Evolutionary conservation across 2,797 vertebrate species (phyloP).

Genomic region (Momotus momota): DNA sequence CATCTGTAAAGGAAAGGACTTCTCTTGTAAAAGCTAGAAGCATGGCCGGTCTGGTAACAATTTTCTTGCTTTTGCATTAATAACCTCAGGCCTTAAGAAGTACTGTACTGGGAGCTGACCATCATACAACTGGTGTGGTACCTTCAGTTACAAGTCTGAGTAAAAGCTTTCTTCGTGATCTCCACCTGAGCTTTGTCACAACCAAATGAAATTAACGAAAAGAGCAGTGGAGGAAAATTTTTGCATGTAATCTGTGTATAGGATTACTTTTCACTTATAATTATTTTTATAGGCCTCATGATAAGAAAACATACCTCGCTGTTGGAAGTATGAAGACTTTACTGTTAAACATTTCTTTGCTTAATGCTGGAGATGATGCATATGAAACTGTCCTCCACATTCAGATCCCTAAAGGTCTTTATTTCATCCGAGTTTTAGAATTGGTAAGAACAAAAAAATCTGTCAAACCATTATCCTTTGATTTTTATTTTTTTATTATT

Average conservation of each 20-base stretch:
- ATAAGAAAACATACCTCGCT: conserved; percentile 83
- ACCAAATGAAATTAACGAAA: neutral
- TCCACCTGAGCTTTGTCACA: neutral
- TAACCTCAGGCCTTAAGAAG: neutral
- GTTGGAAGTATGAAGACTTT: conserved; percentile 87
- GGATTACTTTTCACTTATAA: neutral
- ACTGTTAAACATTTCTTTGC: conserved; percentile 83
- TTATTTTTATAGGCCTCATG: conserved; percentile 77
- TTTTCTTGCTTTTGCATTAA: neutral
- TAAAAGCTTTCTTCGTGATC: neutral
- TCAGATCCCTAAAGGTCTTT: conserved; percentile 86
- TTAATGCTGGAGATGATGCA: conserved; percentile 91
- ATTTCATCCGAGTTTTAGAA: conserved; percentile 88
- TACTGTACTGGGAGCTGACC: neutral
- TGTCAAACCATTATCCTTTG: neutral
- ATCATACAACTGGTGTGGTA: rapidly evolving
- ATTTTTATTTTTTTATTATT: too few species aligned
- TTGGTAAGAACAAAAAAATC: conserved; percentile 75
- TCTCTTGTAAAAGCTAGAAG: neutral
- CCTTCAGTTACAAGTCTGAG: neutral
- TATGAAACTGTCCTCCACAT: conserved; percentile 87
- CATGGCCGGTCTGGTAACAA: neutral
- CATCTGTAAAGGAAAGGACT: neutral
- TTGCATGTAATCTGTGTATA: neutral
- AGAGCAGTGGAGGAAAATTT: neutral